phyloP scores from a whole-genome alignment of 1,140 invertebrate genomes.

The Apis dorsata region DNA sequence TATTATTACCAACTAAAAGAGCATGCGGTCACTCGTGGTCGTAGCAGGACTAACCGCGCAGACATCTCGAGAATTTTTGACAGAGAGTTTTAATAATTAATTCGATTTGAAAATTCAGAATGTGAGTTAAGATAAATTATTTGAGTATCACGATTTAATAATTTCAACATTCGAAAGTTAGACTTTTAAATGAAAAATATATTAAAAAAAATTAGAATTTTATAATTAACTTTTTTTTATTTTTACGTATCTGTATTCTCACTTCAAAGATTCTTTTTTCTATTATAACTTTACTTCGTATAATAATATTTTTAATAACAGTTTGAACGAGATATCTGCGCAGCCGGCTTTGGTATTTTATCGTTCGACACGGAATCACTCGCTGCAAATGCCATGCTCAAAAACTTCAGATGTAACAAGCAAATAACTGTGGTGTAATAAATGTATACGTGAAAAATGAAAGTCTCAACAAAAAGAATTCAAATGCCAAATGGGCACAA shows the following conservation, averaged over 20 bases:
- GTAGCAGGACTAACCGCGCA: conserved; percentile 50
- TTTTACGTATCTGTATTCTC: no score
- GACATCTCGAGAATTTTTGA: conserved; percentile 3
- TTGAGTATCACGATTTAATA: no score
- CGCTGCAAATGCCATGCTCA: conserved; percentile 77
- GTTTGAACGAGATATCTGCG: conserved; percentile 10
- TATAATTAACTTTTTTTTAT: no score
- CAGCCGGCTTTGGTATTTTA: conserved; percentile 31
- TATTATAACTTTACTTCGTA: no score
- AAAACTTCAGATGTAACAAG: conserved; percentile 74
- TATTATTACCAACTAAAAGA: conserved; percentile 64
- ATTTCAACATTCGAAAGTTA: no score
- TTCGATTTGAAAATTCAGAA: no score
- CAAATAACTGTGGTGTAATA: conserved; percentile 70
- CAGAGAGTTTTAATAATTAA: not conserved
- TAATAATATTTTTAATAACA: not conserved
- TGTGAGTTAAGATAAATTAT: no score
- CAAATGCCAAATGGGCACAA: conserved; percentile 43
- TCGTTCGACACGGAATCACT: conserved; percentile 68
- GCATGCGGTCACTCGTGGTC: conserved; percentile 75
- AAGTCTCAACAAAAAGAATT: conserved; percentile 52
- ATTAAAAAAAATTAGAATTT: no score
- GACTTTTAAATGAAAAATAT: no score
- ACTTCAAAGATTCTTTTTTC: no score
- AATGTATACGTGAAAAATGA: conserved; percentile 61